These are phyloP conservation scores for Atta colombica DNA, from an alignment of 1,140 invertebrate species.

Conservation along the genomic window DNA sequence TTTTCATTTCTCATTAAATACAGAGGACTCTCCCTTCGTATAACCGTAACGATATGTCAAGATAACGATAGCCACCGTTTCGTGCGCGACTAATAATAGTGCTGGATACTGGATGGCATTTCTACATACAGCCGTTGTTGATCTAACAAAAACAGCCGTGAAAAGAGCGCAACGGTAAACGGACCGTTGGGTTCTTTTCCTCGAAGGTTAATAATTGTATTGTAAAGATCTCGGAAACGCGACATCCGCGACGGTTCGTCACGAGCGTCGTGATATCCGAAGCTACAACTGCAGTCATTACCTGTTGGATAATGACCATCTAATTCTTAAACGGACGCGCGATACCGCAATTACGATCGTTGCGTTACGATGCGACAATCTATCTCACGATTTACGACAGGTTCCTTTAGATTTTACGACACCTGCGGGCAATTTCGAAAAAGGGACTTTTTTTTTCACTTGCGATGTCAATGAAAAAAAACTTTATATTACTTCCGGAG, in stretches of 20 bases:
- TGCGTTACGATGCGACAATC: neutral
- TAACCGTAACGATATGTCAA: neutral
- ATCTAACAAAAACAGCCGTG: slow-evolving; percentile 58
- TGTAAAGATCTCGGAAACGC: slow-evolving; percentile 54
- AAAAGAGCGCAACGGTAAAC: slow-evolving; percentile 62
- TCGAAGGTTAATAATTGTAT: slow-evolving; percentile 58
- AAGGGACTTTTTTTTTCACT: neutral
- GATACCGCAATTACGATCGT: slow-evolving; percentile 28
- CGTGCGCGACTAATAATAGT: slow-evolving; percentile 52
- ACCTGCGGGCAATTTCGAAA: slow-evolving; percentile 4
- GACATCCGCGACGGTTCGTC: slow-evolving; percentile 34
- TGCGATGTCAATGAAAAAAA: neutral
- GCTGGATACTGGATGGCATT: slow-evolving; percentile 22
- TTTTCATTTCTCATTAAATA: neutral
- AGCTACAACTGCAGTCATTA: slow-evolving; percentile 29
- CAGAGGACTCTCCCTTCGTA: too few species aligned
- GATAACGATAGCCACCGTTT: neutral
- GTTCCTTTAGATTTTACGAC: neutral
- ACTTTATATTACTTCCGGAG: neutral
- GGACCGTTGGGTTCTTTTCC: slow-evolving; percentile 51
- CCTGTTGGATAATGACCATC: slow-evolving; percentile 27
- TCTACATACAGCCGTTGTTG: slow-evolving; percentile 35
- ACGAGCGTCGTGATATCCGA: slow-evolving; percentile 28
- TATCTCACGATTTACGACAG: neutral
- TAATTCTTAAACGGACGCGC: slow-evolving; percentile 11